These are phyloP conservation scores for Scaptomyza polygonia DNA, from an alignment of 2,888 invertebrate genomes.

Conservation along the genomic window DNA sequence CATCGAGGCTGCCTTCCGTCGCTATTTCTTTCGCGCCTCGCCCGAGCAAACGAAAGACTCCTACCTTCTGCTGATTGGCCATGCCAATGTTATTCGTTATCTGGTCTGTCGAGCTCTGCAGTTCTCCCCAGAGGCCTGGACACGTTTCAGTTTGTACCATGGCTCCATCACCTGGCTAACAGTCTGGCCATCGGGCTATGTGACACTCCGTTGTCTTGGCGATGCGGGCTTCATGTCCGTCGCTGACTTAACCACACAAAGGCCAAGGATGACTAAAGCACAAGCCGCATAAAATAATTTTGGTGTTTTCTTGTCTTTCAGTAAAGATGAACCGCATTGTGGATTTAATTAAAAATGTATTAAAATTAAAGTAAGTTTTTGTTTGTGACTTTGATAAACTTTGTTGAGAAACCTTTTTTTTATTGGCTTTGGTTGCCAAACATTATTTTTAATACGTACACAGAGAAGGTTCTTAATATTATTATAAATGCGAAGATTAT, in stretches of 20 bases:
- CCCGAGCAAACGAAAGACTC: constrained; percentile 91
- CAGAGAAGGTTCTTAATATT: too few relatives aligned
- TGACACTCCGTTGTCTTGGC: constrained; percentile 91
- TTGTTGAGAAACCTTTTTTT: too few relatives aligned
- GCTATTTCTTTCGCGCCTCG: constrained; percentile 95
- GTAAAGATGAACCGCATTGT: neutral
- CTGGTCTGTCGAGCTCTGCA: constrained; percentile 97
- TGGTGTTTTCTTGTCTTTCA: neutral
- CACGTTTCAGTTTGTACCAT: constrained; percentile 95
- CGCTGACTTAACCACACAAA: constrained; percentile 87
- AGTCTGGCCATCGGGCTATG: constrained; percentile 93
- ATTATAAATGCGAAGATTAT: too few relatives aligned
- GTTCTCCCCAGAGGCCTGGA: constrained; percentile 98
- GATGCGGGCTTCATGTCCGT: constrained; percentile 96
- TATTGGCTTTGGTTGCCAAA: too few relatives aligned
- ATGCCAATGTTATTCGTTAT: constrained; percentile 98
- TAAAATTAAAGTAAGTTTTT: constrained; percentile 2
- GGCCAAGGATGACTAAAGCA: constrained; percentile 39
- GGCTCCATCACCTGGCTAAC: constrained; percentile 96
- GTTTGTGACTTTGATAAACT: too few relatives aligned
- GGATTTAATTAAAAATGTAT: neutral
- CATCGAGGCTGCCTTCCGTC: constrained; percentile 97
- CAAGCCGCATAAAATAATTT: neutral
- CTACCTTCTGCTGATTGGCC: constrained; percentile 96
- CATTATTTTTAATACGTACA: too few relatives aligned